Base-by-base conservation (phyloP, 2,797 vertebrate genomes). In the Lagocephalus sceleratus region DNA sequence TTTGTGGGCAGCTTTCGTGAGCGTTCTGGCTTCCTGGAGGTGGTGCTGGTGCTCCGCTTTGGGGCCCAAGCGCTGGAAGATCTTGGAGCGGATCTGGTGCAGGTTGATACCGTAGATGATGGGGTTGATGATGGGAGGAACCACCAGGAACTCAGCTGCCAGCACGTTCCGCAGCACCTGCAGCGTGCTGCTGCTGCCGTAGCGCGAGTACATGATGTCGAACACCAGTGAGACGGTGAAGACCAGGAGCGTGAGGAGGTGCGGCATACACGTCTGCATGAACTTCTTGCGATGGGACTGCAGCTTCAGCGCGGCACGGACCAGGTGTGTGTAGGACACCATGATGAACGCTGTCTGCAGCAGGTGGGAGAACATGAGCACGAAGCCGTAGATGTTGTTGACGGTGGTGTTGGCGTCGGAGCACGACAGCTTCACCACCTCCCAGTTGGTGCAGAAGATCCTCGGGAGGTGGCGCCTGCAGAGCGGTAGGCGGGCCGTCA, bases 381-480 rank as follows among this genome's bases (percentile, higher is more conserved):
- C 0, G 3, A 72, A 78, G 15, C 68, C 75, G 15, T 87, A 87
- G 20, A 79, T 15, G 58, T 73, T 86, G 66, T 86, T 85, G 15
- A 68, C 0, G 1, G 51, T 81, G 0, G 66, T 80, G 60, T 82
- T 64, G 1, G 16, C 11, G 58, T 79, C 66, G 0, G 11, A 14
- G 58, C 89, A 89, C 0, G 89, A 84, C 20, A 89, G 76, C 57
- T 79, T 85, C 39, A 89, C 83, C 61, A 91, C 66, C 0, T 72
- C 81, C 88, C 86, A 89, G 74, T 84, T 89, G 25, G 77, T 83
- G 68, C 89, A 88, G 63, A 83, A 88, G 16, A 88, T 22, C 53
- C 79, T 82, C 8, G 44, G 16, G 9, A 90, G 20, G 60, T 44
- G 58, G 9, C 16, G 54, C 0, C 78, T n/a, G 22, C 87, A 89